Evolutionary conservation across 2,113 vertebrate genomes (phyloP).

Genomic region (Seriola dumerili): DNA sequence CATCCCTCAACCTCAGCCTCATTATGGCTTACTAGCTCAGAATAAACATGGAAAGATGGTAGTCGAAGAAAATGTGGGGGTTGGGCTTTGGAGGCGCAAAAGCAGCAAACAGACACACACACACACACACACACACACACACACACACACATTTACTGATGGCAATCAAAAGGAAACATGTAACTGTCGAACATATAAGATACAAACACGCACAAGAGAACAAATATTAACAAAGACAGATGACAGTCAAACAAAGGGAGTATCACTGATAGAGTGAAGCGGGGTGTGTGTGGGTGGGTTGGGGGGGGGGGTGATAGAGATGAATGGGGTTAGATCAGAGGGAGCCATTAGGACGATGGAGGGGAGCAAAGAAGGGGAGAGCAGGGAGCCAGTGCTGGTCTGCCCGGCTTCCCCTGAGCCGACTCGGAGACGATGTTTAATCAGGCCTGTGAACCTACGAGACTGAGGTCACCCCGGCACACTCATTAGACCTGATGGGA

Average conservation of each 20-base stretch:
- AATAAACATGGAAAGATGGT: constrained; percentile 64
- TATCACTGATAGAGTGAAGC: constrained; percentile 42
- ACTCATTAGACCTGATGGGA: constrained; percentile 85
- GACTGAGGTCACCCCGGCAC: constrained; percentile 81
- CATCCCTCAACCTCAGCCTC: constrained; percentile 70
- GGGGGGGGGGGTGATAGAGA: constrained; percentile 65
- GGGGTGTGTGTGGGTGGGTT: not conserved
- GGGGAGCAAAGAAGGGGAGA: constrained; percentile 57
- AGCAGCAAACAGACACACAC: not conserved
- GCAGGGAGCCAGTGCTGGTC: constrained; percentile 50
- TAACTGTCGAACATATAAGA: constrained; percentile 12
- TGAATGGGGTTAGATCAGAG: constrained; percentile 78
- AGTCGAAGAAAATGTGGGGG: constrained; percentile 36
- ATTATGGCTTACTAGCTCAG: constrained; percentile 70
- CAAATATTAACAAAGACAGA: constrained; percentile 61
- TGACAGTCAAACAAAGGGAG: constrained; percentile 65
- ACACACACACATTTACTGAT: constrained; percentile 6
- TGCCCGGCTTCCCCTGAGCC: constrained; percentile 65
- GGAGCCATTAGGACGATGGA: constrained; percentile 74
- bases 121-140: not conserved
- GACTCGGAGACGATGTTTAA: constrained; percentile 81
- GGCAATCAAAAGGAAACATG: constrained; percentile 28
- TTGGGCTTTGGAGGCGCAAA: not conserved
- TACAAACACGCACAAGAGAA: constrained; percentile 27
- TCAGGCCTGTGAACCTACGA: constrained; percentile 80